Evolutionary conservation across 2,113 vertebrate species (phyloP), one percentile per base, ranked within the genome.

Genomic region (Muscicapa adusta): DNA sequence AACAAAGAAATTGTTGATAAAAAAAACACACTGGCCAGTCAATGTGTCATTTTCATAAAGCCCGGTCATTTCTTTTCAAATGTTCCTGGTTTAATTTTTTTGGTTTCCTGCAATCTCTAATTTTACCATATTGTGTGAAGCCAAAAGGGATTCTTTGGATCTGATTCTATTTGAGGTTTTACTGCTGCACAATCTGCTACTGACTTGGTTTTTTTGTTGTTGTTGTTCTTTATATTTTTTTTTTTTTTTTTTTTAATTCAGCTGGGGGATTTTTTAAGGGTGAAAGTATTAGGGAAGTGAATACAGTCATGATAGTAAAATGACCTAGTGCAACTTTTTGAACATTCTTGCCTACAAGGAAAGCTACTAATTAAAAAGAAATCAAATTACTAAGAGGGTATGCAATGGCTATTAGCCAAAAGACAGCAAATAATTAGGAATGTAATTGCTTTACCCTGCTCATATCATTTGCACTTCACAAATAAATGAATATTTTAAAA

Each of bases 101-200:
- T 97, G 97, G 96, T 98, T 98, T 98, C 98, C 97, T 97, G 96
- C 94, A 98, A 98, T 97, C 96, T 97, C 96, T 97, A 98, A 97
- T 98, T 98, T 98, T 98, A 98, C 97, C 97, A 97, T 98, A 97
- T 96, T 97, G 97, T 97, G 97, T 95, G 97, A 98, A 98, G 98
- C 97, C 98, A 86, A 96, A 98, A 97, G 96, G 95, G 97, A 97
- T 97, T 97, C 97, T 97, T 97, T 96, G 95, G 95, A 97, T 95
- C 76, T 79, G 88, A 96, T 98, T 97, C 98, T 97, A 97, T 97
- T 97, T 98, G 97, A 95, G 97, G 97, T 97, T 98, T 98, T 97
- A 97, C 93, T 97, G 97, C 87, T 95, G 85, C 93, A 91, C 14
- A 57, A 94, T 97, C 90, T 97, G 97, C 98, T 98, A 98, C 98